Percentiles rank a stretch among this genome's conserved stretches.
phyloP scores from a whole-genome alignment of 2,113 vertebrate genomes.

The Poicephalus meyeri region DNA sequence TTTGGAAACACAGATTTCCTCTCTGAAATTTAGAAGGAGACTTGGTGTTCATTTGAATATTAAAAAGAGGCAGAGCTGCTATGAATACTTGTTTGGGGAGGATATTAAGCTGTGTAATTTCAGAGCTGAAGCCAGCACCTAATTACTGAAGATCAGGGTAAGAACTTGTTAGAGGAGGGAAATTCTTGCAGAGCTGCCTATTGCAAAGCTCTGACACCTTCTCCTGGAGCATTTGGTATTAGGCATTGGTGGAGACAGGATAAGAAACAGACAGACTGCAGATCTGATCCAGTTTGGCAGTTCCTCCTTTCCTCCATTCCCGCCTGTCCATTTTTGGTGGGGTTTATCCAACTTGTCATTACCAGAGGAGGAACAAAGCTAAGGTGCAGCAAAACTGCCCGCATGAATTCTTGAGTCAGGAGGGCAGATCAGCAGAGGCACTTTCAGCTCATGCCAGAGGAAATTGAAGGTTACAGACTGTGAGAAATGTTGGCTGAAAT shows the following conservation, averaged over 20 bases:
- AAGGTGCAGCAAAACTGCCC: conserved; percentile 6
- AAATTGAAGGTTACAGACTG: background rate
- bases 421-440: background rate
- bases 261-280: background rate
- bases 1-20: background rate
- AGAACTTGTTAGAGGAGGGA: conserved; percentile 3
- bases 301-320: background rate
- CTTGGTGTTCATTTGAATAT: background rate
- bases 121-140: conserved; percentile 16
- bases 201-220: background rate
- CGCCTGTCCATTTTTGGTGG: background rate
- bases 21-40: background rate
- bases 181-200: background rate
- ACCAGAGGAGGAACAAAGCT: background rate
- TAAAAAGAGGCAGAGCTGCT: background rate
- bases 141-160: background rate
- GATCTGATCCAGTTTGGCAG: background rate
- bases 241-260: background rate
- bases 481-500: background rate
- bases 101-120: background rate
- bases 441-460: background rate
- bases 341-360: background rate
- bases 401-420: background rate
- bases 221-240: background rate
- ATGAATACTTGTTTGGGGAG: background rate